Conservation (phyloP, 2,113 vertebrate genomes). For the Pionites leucogaster region DNA sequence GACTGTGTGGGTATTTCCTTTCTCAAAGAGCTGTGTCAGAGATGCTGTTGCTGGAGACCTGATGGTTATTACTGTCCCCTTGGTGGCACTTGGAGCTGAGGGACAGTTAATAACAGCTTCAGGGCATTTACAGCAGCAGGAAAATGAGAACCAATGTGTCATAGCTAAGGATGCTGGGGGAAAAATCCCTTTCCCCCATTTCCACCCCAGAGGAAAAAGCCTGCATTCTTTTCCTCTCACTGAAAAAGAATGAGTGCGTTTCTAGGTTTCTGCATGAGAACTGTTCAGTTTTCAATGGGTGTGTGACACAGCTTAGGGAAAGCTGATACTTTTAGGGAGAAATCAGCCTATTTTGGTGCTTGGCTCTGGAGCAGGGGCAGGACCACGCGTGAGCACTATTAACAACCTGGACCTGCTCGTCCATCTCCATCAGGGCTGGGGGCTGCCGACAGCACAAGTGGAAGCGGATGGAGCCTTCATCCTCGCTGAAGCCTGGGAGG, state of each 20-base stretch:
- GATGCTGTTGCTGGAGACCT: background rate
- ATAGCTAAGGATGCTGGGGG: accelerated
- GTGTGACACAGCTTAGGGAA: background rate
- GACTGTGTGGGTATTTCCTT: background rate
- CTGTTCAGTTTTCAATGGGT: background rate
- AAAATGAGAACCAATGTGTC: background rate
- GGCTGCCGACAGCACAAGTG: background rate
- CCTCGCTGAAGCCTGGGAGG: background rate
- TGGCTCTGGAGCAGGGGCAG: accelerated
- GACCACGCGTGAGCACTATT: accelerated
- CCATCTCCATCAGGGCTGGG: background rate
- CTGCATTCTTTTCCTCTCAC: background rate
- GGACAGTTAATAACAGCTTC: background rate
- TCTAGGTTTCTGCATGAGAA: background rate
- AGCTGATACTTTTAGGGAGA: background rate
- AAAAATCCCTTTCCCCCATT: background rate
- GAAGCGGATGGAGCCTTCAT: background rate
- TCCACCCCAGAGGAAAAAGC: background rate
- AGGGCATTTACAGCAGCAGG: accelerated
- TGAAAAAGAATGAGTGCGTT: background rate
- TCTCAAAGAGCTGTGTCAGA: background rate
- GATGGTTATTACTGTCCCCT: background rate
- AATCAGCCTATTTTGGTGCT: background rate
- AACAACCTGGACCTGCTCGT: background rate
- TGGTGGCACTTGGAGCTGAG: background rate